Conservation (phyloP, 2,888 invertebrate genomes). For the Tetrapedia diversipes region DNA sequence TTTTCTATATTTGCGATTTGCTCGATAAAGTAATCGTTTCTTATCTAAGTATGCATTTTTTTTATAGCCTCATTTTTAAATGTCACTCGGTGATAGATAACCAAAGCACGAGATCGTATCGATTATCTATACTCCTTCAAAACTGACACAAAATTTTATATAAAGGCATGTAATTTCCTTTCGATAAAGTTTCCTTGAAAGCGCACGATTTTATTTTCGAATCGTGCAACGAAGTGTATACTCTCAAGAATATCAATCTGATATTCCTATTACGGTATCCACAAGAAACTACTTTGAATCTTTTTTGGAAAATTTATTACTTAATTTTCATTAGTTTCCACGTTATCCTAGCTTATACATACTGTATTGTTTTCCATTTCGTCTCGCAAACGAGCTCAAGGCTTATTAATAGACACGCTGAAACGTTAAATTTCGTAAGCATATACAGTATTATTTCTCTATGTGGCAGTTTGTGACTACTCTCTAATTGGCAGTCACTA, state of each 20-base stretch:
- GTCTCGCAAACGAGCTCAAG: slow-evolving; percentile 40
- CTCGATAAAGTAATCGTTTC: slow-evolving; percentile 8
- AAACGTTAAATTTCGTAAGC: slow-evolving; percentile 10
- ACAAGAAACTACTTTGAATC: slow-evolving; percentile 13
- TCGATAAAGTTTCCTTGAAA: background rate
- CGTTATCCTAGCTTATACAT: slow-evolving; percentile 37
- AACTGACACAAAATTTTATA: slow-evolving; percentile 14
- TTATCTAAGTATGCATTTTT: slow-evolving; percentile 12
- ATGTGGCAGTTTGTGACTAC: too few relatives aligned
- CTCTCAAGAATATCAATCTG: too few relatives aligned
- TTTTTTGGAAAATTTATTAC: slow-evolving; percentile 39
- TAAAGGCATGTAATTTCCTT: background rate
- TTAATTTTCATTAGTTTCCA: slow-evolving; percentile 32
- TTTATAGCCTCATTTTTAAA: slow-evolving; percentile 15
- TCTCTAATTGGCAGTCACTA: too few relatives aligned
- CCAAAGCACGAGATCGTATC: slow-evolving; percentile 3
- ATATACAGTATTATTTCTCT: too few relatives aligned
- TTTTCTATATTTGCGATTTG: slow-evolving; percentile 4
- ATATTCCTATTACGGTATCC: background rate
- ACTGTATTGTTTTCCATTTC: slow-evolving; percentile 39
- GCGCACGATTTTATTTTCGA: background rate
- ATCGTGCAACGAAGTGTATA: too few relatives aligned
- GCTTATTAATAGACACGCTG: slow-evolving; percentile 26
- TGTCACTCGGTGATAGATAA: slow-evolving; percentile 28
- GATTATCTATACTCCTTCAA: slow-evolving; percentile 10